phyloP scores from a whole-genome alignment of 2,888 invertebrate genomes.

The Pharmacophagus antenor region DNA sequence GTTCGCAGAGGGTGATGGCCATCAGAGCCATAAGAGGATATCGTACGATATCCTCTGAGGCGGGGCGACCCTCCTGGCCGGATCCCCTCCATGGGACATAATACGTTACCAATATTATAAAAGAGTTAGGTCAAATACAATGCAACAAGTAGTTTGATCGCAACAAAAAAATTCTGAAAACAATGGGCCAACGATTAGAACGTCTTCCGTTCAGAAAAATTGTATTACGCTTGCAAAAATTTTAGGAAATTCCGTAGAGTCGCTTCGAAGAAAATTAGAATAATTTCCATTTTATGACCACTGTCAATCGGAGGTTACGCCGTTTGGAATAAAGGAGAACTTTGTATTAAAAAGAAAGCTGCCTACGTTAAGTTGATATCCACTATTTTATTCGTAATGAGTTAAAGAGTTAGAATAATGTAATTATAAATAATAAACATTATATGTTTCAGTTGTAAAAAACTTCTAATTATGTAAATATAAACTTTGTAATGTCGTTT shows the following conservation, averaged over 20 bases:
- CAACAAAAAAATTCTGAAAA: too few species aligned
- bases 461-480: background rate
- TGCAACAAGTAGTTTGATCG: too few species aligned
- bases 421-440: background rate
- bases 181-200: too few species aligned
- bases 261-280: background rate
- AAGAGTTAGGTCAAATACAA: too few species aligned
- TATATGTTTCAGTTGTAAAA: background rate
- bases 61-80: too few species aligned
- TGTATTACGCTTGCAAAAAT: too few species aligned
- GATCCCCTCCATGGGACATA: too few species aligned
- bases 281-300: background rate
- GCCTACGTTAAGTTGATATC: background rate
- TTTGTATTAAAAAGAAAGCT: background rate
- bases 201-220: too few species aligned
- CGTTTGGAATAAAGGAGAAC: background rate
- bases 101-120: too few species aligned
- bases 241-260: background rate
- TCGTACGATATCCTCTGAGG: too few species aligned
- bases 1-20: too few species aligned
- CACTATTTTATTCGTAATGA: background rate
- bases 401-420: background rate
- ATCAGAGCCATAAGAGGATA: too few species aligned
- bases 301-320: background rate
- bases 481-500: background rate